Base-by-base conservation (phyloP, 30 jellyfish, hydroid and myxozoan genomes). In the Hydractinia echinata region DNA sequence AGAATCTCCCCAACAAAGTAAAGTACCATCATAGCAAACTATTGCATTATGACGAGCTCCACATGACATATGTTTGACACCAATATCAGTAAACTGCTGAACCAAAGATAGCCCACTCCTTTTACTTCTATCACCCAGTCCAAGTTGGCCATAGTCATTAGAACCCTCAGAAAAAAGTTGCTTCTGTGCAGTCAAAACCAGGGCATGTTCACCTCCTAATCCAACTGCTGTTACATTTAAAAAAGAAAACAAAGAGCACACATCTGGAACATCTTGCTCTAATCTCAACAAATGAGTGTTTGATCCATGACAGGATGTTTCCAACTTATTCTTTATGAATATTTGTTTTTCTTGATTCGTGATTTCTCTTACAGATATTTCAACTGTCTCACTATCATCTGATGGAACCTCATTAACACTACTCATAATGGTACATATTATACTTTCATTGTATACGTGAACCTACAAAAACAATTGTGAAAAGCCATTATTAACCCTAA, bases 1-100 rank as follows among this genome's bases (percentile, higher is more conserved):
- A 10, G 99, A 94, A 70, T 94, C 99, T 5, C 99, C 99, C 99
- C 99, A 94, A 61, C 92, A 78, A 73, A 61, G 88, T 7, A 94
- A 86, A 54, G 85, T 81, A 50, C 99, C 99, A 53, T 55, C 83
- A 13, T 84, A 79, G 13, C 95, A 81, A 50, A 88, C 70, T 1
- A 94, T 96, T 74, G 88, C 84, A 67, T 92, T 88, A 53, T 94
- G 99, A 18, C 97, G 69, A 5, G 96, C 60, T 39, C 99, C 99
- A 69, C 96, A 84, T 58, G 88, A 83, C 64, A 94, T 78, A 20
- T 80, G 67, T 39, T 74, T 77, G 7, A 94, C 81, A 67, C 20
- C 20, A 18, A 79, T 81, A 74, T 83, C 96, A 6, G 87, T 18
- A 53, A 85, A 60, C 48, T 67, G 62, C 4, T 56, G 53, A 44